Evolutionary conservation across 1,140 invertebrate genomes (phyloP).

Genomic region (Drosophila kohkoa): DNA sequence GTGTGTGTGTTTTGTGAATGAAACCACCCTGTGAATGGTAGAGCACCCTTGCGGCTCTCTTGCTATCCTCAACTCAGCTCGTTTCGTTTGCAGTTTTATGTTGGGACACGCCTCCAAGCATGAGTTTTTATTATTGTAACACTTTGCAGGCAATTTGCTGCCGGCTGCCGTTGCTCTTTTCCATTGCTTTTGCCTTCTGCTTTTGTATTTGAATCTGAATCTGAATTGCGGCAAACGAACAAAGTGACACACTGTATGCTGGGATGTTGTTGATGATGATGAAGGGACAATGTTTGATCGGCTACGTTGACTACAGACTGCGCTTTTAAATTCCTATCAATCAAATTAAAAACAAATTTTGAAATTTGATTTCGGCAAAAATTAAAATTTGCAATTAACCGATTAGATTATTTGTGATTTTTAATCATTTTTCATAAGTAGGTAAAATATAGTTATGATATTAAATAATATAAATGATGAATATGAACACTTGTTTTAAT

Average conservation of each 20-base stretch:
- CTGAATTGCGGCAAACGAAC: conserved; percentile 61
- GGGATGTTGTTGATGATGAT: conserved; percentile 14
- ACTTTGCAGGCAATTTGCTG: conserved; percentile 80
- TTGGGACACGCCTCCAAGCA: conserved; percentile 81
- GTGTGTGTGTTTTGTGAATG: conserved; percentile 8
- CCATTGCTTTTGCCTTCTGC: conserved; percentile 28
- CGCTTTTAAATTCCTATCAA: neutral
- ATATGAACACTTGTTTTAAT: no score
- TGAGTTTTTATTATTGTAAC: conserved; percentile 82
- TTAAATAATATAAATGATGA: no score
- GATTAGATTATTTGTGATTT: conserved; percentile 1
- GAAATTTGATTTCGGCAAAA: neutral
- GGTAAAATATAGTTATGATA: no score
- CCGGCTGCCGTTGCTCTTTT: conserved; percentile 65
- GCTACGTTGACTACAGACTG: conserved; percentile 12
- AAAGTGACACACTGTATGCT: conserved; percentile 43
- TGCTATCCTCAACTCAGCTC: conserved; percentile 24
- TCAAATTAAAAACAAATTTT: neutral
- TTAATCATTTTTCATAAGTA: no score
- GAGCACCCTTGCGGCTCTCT: conserved; percentile 36
- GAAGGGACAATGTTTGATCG: neutral
- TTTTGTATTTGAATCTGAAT: conserved; percentile 48
- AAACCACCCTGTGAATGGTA: conserved; percentile 41
- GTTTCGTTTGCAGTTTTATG: conserved; percentile 72
- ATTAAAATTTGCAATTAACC: neutral